A percentile compares a stretch with the other conserved stretches of the same genome.
These are phyloP conservation scores for Onychomys torridus DNA, from an alignment of 2,797 vertebrate genomes.

Conservation along the genomic window DNA sequence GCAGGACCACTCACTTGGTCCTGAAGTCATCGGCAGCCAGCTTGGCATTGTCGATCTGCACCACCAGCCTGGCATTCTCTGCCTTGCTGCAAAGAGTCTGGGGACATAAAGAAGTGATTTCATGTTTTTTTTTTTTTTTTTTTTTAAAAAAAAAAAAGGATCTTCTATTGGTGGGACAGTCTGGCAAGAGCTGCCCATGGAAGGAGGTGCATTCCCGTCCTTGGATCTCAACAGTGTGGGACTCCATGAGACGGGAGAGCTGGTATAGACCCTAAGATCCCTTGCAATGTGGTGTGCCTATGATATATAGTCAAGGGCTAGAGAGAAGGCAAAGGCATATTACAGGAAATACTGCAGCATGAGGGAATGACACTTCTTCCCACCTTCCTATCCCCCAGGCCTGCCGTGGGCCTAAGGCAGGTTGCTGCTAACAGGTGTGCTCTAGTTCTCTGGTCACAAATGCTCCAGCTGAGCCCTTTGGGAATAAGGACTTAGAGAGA, in stretches of 20 bases:
- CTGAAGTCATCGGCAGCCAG: slow-evolving; percentile 80
- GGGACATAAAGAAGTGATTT: neutral
- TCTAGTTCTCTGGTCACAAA: neutral
- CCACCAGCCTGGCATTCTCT: slow-evolving; percentile 79
- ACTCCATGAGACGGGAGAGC: neutral
- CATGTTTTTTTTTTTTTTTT: too few species aligned
- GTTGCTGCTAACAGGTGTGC: neutral
- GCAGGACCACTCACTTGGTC: slow-evolving; percentile 77
- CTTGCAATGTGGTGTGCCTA: neutral
- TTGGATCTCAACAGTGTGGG: neutral
- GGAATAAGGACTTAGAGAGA: neutral
- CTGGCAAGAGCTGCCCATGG: neutral
- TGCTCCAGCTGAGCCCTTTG: neutral
- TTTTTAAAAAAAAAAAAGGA: neutral
- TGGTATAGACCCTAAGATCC: neutral
- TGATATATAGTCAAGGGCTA: neutral
- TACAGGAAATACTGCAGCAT: fast-evolving
- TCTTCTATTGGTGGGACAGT: neutral
- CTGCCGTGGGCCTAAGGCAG: neutral
- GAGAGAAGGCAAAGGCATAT: neutral
- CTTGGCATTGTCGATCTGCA: slow-evolving; percentile 82
- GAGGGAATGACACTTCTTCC: neutral
- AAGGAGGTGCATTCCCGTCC: neutral
- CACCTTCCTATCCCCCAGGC: neutral
- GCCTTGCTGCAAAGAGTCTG: slow-evolving; percentile 88